Percentiles rank a stretch among this genome's conserved stretches.
These are phyloP conservation scores for Polypterus senegalus DNA, from an alignment of 2,113 vertebrate species.

Conservation along the genomic window DNA sequence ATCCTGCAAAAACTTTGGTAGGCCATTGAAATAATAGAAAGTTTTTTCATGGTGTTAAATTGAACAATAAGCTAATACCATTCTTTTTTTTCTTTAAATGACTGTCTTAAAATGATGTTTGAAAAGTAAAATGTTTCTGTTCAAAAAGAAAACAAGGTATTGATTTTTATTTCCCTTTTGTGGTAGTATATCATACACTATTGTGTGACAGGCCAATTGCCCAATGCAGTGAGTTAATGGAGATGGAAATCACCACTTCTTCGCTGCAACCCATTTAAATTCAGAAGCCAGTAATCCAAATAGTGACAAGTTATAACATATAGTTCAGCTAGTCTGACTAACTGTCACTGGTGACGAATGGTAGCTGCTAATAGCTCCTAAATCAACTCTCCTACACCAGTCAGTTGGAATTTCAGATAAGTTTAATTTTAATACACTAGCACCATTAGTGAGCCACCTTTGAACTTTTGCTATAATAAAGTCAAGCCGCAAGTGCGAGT, in stretches of 20 bases:
- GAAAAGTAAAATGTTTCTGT: conserved; percentile 8
- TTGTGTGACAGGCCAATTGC: conserved; percentile 44
- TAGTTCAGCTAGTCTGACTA: conserved; percentile 35
- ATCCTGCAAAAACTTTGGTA: no score
- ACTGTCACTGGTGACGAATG: conserved; percentile 34
- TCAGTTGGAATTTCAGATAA: conserved; percentile 1
- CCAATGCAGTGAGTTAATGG: conserved; percentile 47
- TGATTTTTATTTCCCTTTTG: conserved; percentile 20
- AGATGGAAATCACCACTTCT: conserved; percentile 29
- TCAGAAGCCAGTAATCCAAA: conserved; percentile 14
- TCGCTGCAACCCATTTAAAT: not conserved
- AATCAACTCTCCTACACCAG: conserved; percentile 23
- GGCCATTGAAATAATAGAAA: no score
- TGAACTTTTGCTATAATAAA: no score
- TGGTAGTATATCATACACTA: conserved; percentile 24
- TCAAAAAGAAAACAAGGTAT: conserved; percentile 27
- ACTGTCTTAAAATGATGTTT: not conserved
- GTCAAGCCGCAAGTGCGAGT: no score
- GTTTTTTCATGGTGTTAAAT: no score
- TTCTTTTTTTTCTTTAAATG: no score
- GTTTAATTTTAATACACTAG: not conserved
- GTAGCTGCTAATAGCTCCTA: conserved; percentile 32
- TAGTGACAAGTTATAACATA: conserved; percentile 40
- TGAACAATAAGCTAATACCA: no score
- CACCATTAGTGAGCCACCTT: no score